Evolutionary conservation across 30 jellyfish, hydroid and myxozoan genomes (phyloP).

Genomic region (Turritopsis dohrnii): DNA sequence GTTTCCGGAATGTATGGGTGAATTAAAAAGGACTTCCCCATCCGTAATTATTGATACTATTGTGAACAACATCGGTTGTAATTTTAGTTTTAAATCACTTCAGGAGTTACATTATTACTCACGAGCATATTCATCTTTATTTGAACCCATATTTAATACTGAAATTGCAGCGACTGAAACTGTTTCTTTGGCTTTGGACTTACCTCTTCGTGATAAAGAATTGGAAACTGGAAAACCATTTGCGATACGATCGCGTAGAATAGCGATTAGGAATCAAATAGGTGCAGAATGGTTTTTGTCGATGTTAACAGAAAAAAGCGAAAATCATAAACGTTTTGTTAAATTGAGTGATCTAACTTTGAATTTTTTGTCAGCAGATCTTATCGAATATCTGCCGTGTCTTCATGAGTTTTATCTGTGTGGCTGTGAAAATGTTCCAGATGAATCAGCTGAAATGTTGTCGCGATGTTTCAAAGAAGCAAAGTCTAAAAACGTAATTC

Average conservation of each 20-base stretch:
- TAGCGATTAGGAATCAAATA: too few species aligned
- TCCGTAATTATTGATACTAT: not conserved
- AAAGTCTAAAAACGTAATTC: not conserved
- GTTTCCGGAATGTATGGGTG: not conserved
- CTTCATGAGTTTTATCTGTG: not conserved
- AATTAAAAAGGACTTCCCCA: not conserved
- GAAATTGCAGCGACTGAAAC: too few species aligned
- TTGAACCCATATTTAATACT: not conserved
- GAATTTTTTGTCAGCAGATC: not conserved
- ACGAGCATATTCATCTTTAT: not conserved
- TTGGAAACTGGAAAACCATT: not conserved
- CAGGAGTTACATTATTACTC: not conserved
- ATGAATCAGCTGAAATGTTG: not conserved
- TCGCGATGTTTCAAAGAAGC: not conserved
- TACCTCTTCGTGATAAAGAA: not conserved
- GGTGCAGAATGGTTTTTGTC: not conserved
- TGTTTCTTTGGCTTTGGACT: too few species aligned
- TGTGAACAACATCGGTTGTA: not conserved
- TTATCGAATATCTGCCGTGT: not conserved
- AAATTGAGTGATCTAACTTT: not conserved
- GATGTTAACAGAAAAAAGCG: not conserved
- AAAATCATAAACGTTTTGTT: too few species aligned
- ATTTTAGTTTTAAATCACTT: not conserved
- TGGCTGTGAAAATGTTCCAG: not conserved
- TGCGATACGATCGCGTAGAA: not conserved